Percentiles rank a stretch among this genome's conserved stretches.
Evolutionary conservation across 2,888 invertebrate species (phyloP).

Genomic region (Tipula unca): DNA sequence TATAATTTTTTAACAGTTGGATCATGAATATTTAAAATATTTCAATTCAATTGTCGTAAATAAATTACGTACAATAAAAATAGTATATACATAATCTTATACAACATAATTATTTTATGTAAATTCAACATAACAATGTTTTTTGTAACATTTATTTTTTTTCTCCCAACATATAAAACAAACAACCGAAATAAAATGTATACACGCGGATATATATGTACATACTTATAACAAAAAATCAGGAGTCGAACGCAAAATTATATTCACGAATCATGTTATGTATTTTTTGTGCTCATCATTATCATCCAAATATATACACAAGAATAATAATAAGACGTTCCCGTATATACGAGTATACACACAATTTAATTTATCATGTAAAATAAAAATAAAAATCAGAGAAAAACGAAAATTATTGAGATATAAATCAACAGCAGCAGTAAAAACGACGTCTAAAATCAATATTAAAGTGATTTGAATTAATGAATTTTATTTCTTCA

Average conservation of each 20-base stretch:
- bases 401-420: neutral
- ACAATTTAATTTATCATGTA: neutral
- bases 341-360: neutral
- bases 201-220: neutral
- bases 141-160: neutral
- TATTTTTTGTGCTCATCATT: neutral
- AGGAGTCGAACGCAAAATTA: neutral
- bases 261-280: neutral
- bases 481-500: neutral
- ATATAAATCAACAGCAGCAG: neutral
- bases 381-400: neutral
- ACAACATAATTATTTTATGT: slow-evolving; percentile 8
- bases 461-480: slow-evolving; percentile 8
- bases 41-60: neutral
- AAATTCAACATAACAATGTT: neutral
- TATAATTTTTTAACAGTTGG: neutral
- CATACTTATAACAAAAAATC: neutral
- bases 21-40: neutral
- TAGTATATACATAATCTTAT: neutral
- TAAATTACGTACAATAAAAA: neutral
- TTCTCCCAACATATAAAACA: neutral
- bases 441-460: neutral
- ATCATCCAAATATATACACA: neutral
- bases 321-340: neutral
- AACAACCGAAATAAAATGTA: neutral